Evolutionary conservation across 2,113 vertebrate genomes (phyloP).

Genomic region (Guaruba guarouba): DNA sequence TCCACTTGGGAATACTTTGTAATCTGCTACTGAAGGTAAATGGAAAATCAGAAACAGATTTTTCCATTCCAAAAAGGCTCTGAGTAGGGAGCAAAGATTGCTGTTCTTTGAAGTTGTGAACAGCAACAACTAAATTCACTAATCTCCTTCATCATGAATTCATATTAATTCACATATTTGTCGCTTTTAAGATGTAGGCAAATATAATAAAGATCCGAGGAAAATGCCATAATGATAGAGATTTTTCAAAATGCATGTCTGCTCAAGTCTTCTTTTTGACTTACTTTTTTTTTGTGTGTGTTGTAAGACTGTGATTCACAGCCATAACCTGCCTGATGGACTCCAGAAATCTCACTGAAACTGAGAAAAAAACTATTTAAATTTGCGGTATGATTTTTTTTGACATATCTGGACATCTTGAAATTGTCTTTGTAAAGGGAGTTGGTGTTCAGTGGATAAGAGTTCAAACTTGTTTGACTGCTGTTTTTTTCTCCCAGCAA

Average conservation of each 20-base stretch:
- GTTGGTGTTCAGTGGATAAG: neutral
- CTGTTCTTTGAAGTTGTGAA: neutral
- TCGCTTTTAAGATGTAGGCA: neutral
- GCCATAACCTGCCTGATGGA: neutral
- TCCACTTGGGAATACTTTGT: constrained; percentile 17
- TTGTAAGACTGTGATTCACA: neutral
- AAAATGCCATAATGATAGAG: neutral
- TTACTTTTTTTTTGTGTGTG: neutral
- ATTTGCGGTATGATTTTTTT: neutral
- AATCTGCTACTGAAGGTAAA: constrained; percentile 28
- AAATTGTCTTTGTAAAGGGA: neutral
- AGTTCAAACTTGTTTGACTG: neutral
- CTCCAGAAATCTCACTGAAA: neutral
- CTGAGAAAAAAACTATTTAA: neutral
- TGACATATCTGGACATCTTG: neutral
- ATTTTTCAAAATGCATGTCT: neutral
- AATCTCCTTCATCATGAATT: neutral
- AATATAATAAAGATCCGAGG: neutral
- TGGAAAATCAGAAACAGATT: constrained; percentile 51
- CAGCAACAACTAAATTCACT: neutral
- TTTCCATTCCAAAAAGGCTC: constrained; percentile 23
- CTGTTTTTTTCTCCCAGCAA: neutral
- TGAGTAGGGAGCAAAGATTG: neutral
- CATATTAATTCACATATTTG: neutral
- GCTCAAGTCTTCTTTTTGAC: neutral